Percentiles rank a stretch among this genome's conserved stretches.
phyloP scores from a whole-genome alignment of 2,113 vertebrate species.

The Pachypanchax playfairii region DNA sequence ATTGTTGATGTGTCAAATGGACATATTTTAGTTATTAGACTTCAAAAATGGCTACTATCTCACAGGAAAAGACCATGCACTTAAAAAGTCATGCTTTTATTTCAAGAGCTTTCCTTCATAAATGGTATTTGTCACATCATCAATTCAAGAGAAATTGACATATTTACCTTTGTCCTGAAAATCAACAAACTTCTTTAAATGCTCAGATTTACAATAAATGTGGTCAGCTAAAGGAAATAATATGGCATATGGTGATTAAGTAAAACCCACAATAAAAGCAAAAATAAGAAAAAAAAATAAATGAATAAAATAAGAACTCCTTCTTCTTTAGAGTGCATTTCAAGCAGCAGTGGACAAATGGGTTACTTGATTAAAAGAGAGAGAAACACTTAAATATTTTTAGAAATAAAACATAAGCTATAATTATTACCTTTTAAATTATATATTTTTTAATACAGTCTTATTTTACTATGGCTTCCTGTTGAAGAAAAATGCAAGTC shows the following conservation, averaged over 20 bases:
- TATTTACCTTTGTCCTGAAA: constrained; percentile 74
- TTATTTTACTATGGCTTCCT: constrained; percentile 83
- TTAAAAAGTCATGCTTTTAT: constrained; percentile 53
- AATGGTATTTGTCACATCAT: constrained; percentile 68
- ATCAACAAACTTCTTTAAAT: constrained; percentile 42
- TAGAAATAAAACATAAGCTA: constrained; percentile 42
- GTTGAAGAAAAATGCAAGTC: constrained; percentile 88
- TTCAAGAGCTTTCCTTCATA: constrained; percentile 37
- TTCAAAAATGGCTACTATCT: constrained; percentile 67
- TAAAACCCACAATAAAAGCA: not conserved
- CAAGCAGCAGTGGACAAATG: constrained; percentile 25
- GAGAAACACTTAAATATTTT: too few species aligned
- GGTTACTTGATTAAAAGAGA: too few species aligned
- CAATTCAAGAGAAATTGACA: constrained; percentile 32
- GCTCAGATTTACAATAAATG: constrained; percentile 16
- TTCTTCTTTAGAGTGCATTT: constrained; percentile 27
- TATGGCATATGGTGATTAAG: constrained; percentile 13
- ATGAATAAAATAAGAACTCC: too few species aligned
- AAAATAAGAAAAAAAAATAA: not conserved
- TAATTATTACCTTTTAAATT: constrained; percentile 40
- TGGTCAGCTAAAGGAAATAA: constrained; percentile 4
- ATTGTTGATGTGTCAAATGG: not conserved
- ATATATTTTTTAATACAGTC: constrained; percentile 78
- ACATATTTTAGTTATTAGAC: constrained; percentile 37
- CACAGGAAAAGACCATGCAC: constrained; percentile 63